These are phyloP conservation scores for Eidolon helvum DNA, from an alignment of 2,113 vertebrate genomes.

Conservation along the genomic window DNA sequence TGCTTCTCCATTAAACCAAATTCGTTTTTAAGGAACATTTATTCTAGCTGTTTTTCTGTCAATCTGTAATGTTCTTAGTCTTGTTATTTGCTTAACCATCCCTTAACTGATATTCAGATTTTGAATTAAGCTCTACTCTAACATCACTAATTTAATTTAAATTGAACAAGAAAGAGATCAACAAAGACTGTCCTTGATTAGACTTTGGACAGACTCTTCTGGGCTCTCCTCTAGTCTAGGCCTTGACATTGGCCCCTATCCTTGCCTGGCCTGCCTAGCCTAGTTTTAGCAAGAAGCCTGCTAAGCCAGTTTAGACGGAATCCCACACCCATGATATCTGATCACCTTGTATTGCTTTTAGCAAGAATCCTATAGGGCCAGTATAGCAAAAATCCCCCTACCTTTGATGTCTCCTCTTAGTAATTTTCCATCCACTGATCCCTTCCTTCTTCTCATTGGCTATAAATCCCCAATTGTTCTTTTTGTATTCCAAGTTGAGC, in stretches of 20 bases:
- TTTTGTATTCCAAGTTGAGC: not conserved
- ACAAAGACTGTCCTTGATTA: not conserved
- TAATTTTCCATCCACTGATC: not conserved
- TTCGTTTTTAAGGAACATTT: not conserved
- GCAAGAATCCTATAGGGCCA: not conserved
- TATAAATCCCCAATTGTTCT: not conserved
- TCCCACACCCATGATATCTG: not conserved
- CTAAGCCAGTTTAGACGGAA: not conserved
- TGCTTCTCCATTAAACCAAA: not conserved
- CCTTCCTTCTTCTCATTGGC: not conserved
- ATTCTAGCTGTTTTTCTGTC: not conserved
- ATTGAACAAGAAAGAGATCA: not conserved
- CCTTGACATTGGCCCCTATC: not conserved
- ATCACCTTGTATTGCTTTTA: not conserved
- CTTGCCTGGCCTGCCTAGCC: not conserved
- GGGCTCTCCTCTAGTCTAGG: not conserved
- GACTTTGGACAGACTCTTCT: not conserved
- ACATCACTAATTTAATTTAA: not conserved
- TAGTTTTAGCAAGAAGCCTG: not conserved
- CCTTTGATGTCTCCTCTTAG: not conserved
- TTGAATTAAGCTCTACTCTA: not conserved
- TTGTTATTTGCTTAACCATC: not conserved
- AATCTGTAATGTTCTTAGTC: not conserved
- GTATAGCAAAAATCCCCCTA: not conserved
- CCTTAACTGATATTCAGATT: not conserved